Percentiles rank a stretch among this genome's conserved stretches.
These are phyloP conservation scores for Pimpla rufipes DNA, from an alignment of 2,888 invertebrate species.

Conservation along the genomic window DNA sequence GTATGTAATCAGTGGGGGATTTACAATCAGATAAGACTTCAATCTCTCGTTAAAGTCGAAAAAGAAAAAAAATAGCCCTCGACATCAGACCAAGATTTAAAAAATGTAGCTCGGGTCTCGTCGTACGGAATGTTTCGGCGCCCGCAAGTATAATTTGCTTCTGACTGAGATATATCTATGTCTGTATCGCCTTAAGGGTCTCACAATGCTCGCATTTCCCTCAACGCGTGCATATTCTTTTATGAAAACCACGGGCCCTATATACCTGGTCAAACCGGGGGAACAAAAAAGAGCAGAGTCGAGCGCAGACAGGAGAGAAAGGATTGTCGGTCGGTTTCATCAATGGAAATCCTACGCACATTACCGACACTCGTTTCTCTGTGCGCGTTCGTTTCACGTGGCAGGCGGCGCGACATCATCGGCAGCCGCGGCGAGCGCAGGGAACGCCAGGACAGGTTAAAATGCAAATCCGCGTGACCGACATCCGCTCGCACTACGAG, in stretches of 20 bases:
- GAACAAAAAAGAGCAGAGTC: constrained; percentile 30
- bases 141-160: too few relatives aligned
- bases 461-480: constrained; percentile 82
- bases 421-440: constrained; percentile 23
- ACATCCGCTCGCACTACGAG: constrained; percentile 76
- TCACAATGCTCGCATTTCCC: neutral
- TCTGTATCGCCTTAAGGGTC: too few relatives aligned
- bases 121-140: too few relatives aligned
- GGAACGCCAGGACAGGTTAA: constrained; percentile 74
- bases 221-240: constrained; percentile 5
- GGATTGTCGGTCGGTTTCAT: constrained; percentile 51
- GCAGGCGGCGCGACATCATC: constrained; percentile 33
- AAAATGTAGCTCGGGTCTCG: too few relatives aligned
- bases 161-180: too few relatives aligned
- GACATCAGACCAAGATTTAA: too few relatives aligned
- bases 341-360: constrained; percentile 58
- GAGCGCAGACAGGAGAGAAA: constrained; percentile 38
- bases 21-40: too few relatives aligned
- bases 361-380: constrained; percentile 1
- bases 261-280: constrained; percentile 54
- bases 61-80: too few relatives aligned
- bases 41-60: too few relatives aligned
- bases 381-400: constrained; percentile 17
- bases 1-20: too few relatives aligned
- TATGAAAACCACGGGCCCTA: constrained; percentile 13